phyloP scores from a whole-genome alignment of 2,113 vertebrate species.

The Cyanistes caeruleus region DNA sequence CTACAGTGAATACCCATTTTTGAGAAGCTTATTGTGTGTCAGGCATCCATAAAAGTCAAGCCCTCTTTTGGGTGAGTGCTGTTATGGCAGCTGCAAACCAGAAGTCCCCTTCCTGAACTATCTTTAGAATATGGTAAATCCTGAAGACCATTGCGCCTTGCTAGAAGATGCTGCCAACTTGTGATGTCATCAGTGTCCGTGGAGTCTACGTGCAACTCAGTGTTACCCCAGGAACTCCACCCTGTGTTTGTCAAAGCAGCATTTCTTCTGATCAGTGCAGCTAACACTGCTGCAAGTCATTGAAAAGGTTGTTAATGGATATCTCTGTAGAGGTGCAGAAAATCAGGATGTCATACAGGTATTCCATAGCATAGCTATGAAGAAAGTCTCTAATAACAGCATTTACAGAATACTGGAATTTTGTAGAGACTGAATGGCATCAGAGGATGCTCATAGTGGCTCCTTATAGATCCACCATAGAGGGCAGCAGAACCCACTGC shows the following conservation, averaged over 20 bases:
- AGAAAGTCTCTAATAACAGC: neutral
- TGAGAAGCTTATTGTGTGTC: neutral
- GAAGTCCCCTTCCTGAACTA: neutral
- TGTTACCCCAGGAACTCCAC: neutral
- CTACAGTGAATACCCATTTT: neutral
- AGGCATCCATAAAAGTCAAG: neutral
- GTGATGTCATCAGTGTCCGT: neutral
- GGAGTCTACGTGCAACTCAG: neutral
- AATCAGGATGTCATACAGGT: neutral
- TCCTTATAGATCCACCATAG: neutral
- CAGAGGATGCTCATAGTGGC: neutral
- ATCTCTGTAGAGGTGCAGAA: accelerated
- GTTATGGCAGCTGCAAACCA: neutral
- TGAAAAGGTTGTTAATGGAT: neutral
- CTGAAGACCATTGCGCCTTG: neutral
- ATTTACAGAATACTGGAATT: neutral
- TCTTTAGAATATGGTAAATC: neutral
- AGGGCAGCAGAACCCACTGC: neutral
- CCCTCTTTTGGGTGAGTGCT: neutral
- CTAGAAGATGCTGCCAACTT: neutral
- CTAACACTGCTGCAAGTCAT: neutral
- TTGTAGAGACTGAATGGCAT: neutral
- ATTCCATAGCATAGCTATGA: neutral
- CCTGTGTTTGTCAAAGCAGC: neutral
- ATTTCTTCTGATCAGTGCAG: neutral